A percentile compares a stretch with the other conserved stretches of the same genome.
These are phyloP conservation scores for Rutilus rutilus DNA, from an alignment of 2,113 vertebrate genomes.

Conservation along the genomic window DNA sequence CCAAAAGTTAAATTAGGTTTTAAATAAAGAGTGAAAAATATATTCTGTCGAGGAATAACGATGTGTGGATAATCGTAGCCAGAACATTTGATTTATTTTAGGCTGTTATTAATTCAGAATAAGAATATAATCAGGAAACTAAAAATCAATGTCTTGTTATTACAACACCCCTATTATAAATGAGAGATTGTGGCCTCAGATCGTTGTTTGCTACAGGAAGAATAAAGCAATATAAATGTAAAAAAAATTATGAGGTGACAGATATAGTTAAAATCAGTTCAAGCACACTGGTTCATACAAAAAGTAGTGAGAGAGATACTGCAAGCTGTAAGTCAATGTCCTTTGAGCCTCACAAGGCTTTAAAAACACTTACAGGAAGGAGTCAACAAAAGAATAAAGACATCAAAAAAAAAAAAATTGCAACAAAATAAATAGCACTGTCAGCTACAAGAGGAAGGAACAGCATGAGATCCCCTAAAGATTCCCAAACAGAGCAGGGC, in stretches of 20 bases:
- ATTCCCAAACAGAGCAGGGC: constrained; percentile 6
- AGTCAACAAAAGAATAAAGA: constrained; percentile 3
- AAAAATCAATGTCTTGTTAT: neutral
- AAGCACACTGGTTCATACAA: neutral
- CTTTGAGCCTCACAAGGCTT: neutral
- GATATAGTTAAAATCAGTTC: neutral
- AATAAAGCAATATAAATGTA: neutral
- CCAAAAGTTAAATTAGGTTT: constrained; percentile 43
- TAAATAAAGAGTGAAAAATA: neutral
- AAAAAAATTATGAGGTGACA: neutral
- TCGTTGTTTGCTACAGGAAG: neutral
- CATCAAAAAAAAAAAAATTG: neutral
- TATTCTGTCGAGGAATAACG: neutral
- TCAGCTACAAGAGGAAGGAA: constrained; percentile 30
- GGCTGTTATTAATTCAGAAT: constrained; percentile 1
- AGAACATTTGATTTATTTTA: neutral
- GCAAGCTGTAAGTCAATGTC: constrained; percentile 3
- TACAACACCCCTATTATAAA: neutral
- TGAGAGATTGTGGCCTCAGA: neutral
- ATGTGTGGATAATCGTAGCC: neutral
- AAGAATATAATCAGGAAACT: neutral
- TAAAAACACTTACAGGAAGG: constrained; percentile 8
- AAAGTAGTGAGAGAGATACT: constrained; percentile 21
- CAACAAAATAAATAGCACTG: constrained; percentile 18
- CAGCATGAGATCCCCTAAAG: neutral